Evolutionary conservation across 2,888 invertebrate genomes (phyloP).

Genomic region (Embidobia sp.): DNA sequence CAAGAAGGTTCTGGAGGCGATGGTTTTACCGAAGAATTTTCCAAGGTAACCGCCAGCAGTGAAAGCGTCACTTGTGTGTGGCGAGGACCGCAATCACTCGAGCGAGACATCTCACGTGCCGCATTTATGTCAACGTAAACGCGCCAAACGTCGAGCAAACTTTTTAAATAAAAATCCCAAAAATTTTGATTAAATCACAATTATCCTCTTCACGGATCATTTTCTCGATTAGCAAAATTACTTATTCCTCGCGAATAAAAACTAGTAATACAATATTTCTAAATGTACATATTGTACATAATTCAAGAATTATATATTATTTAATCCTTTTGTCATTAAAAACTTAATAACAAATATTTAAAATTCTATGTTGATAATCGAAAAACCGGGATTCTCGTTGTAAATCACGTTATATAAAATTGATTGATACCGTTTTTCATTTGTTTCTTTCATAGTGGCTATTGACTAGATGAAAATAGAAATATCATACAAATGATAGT

Average conservation of each 20-base stretch:
- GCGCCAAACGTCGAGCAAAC: slow-evolving; percentile 21
- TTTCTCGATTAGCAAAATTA: too few species aligned
- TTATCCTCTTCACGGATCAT: neutral
- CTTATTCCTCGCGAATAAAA: too few species aligned
- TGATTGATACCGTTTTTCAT: neutral
- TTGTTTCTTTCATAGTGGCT: neutral
- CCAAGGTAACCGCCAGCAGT: slow-evolving; percentile 57
- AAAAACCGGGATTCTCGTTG: too few species aligned
- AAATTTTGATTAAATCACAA: slow-evolving; percentile 37
- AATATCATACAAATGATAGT: slow-evolving; percentile 1
- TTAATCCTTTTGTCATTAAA: too few species aligned
- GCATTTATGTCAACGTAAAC: slow-evolving; percentile 56
- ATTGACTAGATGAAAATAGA: neutral
- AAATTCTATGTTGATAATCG: too few species aligned
- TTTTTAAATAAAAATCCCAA: slow-evolving; percentile 31
- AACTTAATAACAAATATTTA: too few species aligned
- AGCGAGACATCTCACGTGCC: slow-evolving; percentile 39
- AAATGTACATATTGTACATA: too few species aligned
- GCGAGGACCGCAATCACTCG: slow-evolving; percentile 32
- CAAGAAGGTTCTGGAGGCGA: slow-evolving; percentile 41
- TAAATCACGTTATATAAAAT: too few species aligned
- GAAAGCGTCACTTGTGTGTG: slow-evolving; percentile 49
- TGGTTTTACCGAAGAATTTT: slow-evolving; percentile 59
- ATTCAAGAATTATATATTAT: too few species aligned
- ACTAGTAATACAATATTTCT: too few species aligned